Evolutionary conservation across 1,140 invertebrate genomes (phyloP), one percentile per base, ranked within the genome.

Genomic region (Mamestra configurata): DNA sequence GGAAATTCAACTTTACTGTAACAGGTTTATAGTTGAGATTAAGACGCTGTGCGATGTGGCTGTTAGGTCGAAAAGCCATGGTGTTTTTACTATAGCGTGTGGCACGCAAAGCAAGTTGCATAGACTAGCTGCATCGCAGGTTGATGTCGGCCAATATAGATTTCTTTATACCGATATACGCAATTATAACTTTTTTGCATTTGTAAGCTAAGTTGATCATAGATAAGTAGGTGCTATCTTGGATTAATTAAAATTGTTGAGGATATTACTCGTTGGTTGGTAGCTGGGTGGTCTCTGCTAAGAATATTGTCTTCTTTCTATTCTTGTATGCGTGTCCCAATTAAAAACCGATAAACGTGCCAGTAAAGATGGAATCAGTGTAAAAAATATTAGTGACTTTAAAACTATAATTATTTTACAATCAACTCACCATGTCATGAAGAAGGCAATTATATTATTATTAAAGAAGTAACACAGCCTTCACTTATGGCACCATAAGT

Each of bases 31-130:
- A 31, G 1, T 78, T 82, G 20, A 77, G 79, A 61, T 51, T 10
- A 40, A 22, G 61, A 73, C 84, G n/a, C 10, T 77, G 72, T 70
- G 35, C 46, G 20, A 64, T 40, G 27, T 11, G 35, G 46, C 46
- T 15, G 64, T 80, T n/a, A 37, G 22, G 59, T 43, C 10, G 68
- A 66, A 75, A 68, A 31, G 43, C 66, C 27, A 35, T 61, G 40
- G 15, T 49, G 55, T 46, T 64, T 76, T 46, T 8, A 46, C 4
- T 76, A 24, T 80, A 76, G 90, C 90, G 90, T 92, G 90, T 83
- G 75, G 79, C 89, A 92, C 90, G 89, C 90, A 77, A 90, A 82
- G 84, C 66, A 70, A 81, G 79, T 82, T 88, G 89, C 89, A 89
- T 90, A 90, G 85, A 82, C 84, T 81, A 87, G 86, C 82, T 87